These are phyloP conservation scores for Oscarella lobularis DNA, from an alignment of 37 sponge, comb jelly and placozoan genomes.

Conservation along the genomic window DNA sequence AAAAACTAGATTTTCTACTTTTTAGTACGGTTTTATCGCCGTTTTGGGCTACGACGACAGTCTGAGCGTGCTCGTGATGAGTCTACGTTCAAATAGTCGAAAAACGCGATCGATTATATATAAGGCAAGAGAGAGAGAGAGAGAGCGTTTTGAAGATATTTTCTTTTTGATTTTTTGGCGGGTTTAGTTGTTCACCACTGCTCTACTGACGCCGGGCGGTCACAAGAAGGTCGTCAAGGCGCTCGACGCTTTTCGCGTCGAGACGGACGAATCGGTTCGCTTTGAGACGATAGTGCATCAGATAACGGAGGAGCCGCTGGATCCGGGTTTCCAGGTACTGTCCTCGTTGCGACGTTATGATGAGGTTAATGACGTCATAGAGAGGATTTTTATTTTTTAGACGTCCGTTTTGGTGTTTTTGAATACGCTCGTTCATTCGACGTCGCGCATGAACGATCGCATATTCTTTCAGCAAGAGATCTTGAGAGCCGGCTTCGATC, in stretches of 20 bases:
- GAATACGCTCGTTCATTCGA: slow-evolving; percentile 64
- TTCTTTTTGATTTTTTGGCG: too few species aligned
- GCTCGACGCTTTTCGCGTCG: slow-evolving; percentile 35
- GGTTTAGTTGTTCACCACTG: slow-evolving; percentile 41
- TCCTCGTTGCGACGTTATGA: too few species aligned
- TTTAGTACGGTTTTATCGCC: slow-evolving; percentile 58
- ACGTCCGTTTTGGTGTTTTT: slow-evolving; percentile 50
- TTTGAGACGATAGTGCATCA: slow-evolving; percentile 34
- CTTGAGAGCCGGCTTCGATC: slow-evolving; percentile 54
- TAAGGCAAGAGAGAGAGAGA: too few species aligned
- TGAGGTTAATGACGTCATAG: too few species aligned
- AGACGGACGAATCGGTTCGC: slow-evolving; percentile 29
- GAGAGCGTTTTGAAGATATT: too few species aligned
- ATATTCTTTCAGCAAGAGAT: slow-evolving; percentile 80
- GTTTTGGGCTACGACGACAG: slow-evolving; percentile 49
- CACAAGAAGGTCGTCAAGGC: slow-evolving; percentile 46
- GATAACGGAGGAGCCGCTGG: slow-evolving; percentile 51
- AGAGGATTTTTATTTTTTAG: slow-evolving; percentile 9
- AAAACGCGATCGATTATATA: slow-evolving; percentile 29
- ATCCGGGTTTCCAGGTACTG: slow-evolving; percentile 48
- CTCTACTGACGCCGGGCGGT: slow-evolving; percentile 54
- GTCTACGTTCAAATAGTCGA: slow-evolving; percentile 14
- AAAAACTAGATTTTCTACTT: not conserved
- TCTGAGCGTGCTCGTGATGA: slow-evolving; percentile 29
- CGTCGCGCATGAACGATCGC: slow-evolving; percentile 35